A percentile compares a stretch with the other conserved stretches of the same genome.
Conservation (phyloP, 2,888 invertebrate genomes). For the Ferrisia virgata region DNA sequence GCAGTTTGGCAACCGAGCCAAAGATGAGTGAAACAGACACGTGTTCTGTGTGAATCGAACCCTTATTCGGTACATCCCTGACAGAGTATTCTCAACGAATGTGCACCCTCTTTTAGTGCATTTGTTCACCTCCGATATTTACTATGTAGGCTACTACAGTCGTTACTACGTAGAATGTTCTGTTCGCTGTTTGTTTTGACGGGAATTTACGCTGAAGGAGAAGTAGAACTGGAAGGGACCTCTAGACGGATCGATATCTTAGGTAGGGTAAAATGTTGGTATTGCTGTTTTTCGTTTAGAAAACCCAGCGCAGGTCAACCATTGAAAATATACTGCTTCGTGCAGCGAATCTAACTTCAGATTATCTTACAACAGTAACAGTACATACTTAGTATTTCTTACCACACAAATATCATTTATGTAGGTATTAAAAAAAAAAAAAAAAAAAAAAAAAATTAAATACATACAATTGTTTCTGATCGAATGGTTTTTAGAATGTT, state of each 20-base stretch:
- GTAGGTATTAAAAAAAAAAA: too few relatives aligned
- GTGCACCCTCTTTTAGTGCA: constrained; percentile 30
- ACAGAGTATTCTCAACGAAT: neutral
- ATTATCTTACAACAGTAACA: neutral
- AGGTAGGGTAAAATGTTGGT: constrained; percentile 24
- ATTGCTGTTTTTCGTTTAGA: neutral
- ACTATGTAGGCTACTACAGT: constrained; percentile 40
- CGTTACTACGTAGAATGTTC: constrained; percentile 31
- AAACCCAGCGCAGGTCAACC: neutral
- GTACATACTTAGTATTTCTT: too few relatives aligned
- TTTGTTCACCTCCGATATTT: constrained; percentile 37
- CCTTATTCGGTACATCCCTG: constrained; percentile 32
- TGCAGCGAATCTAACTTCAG: neutral
- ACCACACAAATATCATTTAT: too few relatives aligned
- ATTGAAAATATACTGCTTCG: neutral
- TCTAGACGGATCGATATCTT: constrained; percentile 36
- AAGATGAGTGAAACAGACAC: constrained; percentile 20
- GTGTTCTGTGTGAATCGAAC: constrained; percentile 39
- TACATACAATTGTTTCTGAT: too few relatives aligned
- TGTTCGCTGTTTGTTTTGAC: constrained; percentile 39
- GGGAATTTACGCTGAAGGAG: constrained; percentile 39
- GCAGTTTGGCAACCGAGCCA: constrained; percentile 10
- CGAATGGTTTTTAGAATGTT: too few relatives aligned
- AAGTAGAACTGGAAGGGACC: constrained; percentile 42
- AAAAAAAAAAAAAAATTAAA: too few relatives aligned